These are phyloP conservation scores for Fragum sueziense DNA, from an alignment of 2,888 invertebrate species.

Conservation along the genomic window DNA sequence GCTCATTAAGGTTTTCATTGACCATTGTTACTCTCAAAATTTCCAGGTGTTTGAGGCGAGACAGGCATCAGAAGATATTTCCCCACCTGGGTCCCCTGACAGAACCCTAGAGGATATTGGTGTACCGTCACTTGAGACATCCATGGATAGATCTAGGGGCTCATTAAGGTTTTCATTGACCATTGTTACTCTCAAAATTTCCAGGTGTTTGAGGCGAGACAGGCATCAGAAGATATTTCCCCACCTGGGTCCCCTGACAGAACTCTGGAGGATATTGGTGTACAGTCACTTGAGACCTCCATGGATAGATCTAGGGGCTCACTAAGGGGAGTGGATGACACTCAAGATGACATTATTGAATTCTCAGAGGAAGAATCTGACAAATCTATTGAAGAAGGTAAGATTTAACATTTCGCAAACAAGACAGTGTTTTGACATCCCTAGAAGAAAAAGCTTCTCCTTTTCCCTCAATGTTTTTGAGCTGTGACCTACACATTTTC, in stretches of 20 bases:
- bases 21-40: too few relatives aligned
- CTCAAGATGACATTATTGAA: conserved; percentile 55
- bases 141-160: conserved; percentile 56
- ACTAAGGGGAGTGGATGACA: conserved; percentile 55
- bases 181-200: too few relatives aligned
- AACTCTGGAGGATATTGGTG: conserved; percentile 50
- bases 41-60: conserved; percentile 33
- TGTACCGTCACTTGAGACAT: conserved; percentile 52
- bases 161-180: too few relatives aligned
- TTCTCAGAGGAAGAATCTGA: conserved; percentile 60
- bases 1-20: conserved; percentile 52
- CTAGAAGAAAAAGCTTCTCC: too few relatives aligned
- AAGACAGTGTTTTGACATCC: too few relatives aligned
- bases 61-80: conserved; percentile 16
- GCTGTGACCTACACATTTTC: too few relatives aligned
- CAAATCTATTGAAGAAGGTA: conserved; percentile 57
- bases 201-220: conserved; percentile 32
- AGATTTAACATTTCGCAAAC: too few relatives aligned
- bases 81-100: conserved; percentile 31
- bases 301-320: conserved; percentile 57
- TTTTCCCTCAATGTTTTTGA: too few relatives aligned
- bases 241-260: conserved; percentile 34
- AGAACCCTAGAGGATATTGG: conserved; percentile 53
- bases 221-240: conserved; percentile 21
- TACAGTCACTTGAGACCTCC: conserved; percentile 53